Conservation (phyloP, 2,797 vertebrate genomes). For the Sebastes goodei region DNA sequence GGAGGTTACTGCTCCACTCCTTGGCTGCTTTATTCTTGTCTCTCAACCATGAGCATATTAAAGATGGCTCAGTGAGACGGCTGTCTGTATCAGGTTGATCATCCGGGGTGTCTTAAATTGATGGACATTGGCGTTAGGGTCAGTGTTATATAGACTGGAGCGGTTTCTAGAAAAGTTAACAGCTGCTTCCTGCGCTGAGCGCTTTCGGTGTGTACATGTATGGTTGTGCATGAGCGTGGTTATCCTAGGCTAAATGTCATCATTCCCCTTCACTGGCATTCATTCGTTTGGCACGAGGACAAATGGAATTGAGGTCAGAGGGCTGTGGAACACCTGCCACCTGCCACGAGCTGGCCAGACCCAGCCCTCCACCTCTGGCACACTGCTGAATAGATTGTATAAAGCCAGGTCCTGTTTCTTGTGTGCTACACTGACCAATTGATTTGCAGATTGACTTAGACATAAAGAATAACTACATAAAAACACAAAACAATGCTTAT, state of each 20-base stretch:
- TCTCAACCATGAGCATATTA: conserved; percentile 50
- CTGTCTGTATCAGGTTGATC: conserved; percentile 51
- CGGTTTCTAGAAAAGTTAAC: conserved; percentile 37
- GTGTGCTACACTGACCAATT: conserved; percentile 3
- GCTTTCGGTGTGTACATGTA: background rate
- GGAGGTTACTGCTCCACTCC: conserved; percentile 46
- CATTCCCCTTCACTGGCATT: conserved; percentile 56
- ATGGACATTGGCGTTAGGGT: conserved; percentile 33
- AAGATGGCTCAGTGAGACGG: conserved; percentile 49
- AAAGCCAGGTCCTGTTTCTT: conserved; percentile 16
- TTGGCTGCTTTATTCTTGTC: conserved; percentile 52
- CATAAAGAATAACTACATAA: background rate
- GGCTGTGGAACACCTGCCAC: conserved; percentile 58
- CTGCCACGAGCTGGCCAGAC: conserved; percentile 27
- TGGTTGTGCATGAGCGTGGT: conserved; percentile 20
- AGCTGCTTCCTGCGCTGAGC: conserved; percentile 15
- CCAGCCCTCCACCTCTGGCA: conserved; percentile 36
- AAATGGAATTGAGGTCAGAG: conserved; percentile 65
- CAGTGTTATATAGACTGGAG: conserved; percentile 16
- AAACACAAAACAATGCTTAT: background rate
- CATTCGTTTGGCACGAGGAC: conserved; percentile 59
- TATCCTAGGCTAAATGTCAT: conserved; percentile 47
- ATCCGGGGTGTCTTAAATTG: conserved; percentile 31
- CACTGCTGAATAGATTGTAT: conserved; percentile 26
- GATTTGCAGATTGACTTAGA: conserved; percentile 21